A percentile compares a stretch with the other conserved stretches of the same genome.
Evolutionary conservation across 2,888 invertebrate species (phyloP).

Genomic region (Lingula anatina): DNA sequence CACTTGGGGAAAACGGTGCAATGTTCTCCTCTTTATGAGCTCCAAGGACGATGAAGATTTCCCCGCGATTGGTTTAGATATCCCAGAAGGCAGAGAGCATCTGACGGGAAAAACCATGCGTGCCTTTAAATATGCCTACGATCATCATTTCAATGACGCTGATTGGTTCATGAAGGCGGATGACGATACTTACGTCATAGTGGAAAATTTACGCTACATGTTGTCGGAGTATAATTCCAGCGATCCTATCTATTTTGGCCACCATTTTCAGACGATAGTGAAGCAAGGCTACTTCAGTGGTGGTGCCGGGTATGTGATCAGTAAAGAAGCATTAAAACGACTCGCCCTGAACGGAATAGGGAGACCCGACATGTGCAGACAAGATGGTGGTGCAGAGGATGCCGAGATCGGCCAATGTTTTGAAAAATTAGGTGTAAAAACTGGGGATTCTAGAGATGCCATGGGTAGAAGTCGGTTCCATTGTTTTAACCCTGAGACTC

Average conservation of each 20-base stretch:
- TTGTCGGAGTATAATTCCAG: conserved; percentile 67
- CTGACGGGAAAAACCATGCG: conserved; percentile 95
- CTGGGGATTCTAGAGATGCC: conserved; percentile 33
- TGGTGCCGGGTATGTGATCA: conserved; percentile 79
- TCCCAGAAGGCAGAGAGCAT: conserved; percentile 79
- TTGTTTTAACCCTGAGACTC: conserved; percentile 37
- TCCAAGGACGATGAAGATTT: conserved; percentile 62
- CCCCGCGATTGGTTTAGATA: conserved; percentile 67
- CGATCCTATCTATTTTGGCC: conserved; percentile 72
- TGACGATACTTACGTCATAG: conserved; percentile 91
- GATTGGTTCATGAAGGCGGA: conserved; percentile 98
- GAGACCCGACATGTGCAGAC: conserved; percentile 63
- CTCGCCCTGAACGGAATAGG: conserved; percentile 64
- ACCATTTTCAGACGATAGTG: conserved; percentile 16
- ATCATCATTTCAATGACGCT: conserved; percentile 72
- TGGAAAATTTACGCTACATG: conserved; percentile 90
- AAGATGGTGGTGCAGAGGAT: conserved; percentile 75
- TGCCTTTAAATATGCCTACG: conserved; percentile 80
- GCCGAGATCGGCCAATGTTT: conserved; percentile 84
- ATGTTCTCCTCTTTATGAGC: conserved; percentile 43
- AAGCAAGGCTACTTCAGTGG: conserved; percentile 52
- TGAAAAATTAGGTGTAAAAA: conserved; percentile 29
- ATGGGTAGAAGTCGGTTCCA: conserved; percentile 41
- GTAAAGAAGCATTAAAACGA: conserved; percentile 67
- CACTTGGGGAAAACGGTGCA: conserved; percentile 13